Base-by-base conservation (phyloP, 2,888 invertebrate genomes). In the Caenorhabditis japonica region DNA sequence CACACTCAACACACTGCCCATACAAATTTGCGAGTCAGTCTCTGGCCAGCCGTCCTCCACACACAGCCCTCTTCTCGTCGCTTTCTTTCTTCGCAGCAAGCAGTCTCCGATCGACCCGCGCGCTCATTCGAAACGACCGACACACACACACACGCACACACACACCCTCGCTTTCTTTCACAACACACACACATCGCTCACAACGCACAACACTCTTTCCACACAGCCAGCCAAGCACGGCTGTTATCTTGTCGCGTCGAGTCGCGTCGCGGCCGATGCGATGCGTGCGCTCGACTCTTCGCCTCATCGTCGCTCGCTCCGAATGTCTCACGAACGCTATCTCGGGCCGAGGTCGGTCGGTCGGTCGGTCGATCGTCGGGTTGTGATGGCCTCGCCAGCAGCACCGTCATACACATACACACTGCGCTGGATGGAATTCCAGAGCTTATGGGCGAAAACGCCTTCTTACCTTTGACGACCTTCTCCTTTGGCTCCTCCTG, bases 401-500 rank as follows among this genome's bases (percentile, higher is more conserved):
- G 21, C 55, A 64, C 47, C 53, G 41, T 56, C 64, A 49, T 41
- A 64, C 39, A 46, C 53, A 62, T 53, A 62, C 64, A 21, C 49
- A 47, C 55, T 43, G 39, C 34, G 30, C 8, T 15, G 46, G 41
- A 27, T 56, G 36, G 33, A 25, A 53, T 36, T n/a, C n/a, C n/a
- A n/a, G n/a, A n/a, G n/a, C n/a, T 39, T 33, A 38, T 12, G 34
- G 34, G 41, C 25, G 53, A 36, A 47, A 13, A 17, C 25, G 36
- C 46, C 15, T 33, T 21, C 55, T 69, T 36, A 79, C 79, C 79
- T 73, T 76, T 76, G 39, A 58, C 73, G 41, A 47, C 61, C 62
- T 78, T 76, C 60, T 78, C 74, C 41, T 56, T 60, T 55, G 68
- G 44, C 44, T 76, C 78, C 39, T 73, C 78, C 78, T 78, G 78